A percentile compares a stretch with the other conserved stretches of the same genome.
Evolutionary conservation across 2,797 vertebrate genomes (phyloP).

Genomic region (Cyprinodon diabolis): DNA sequence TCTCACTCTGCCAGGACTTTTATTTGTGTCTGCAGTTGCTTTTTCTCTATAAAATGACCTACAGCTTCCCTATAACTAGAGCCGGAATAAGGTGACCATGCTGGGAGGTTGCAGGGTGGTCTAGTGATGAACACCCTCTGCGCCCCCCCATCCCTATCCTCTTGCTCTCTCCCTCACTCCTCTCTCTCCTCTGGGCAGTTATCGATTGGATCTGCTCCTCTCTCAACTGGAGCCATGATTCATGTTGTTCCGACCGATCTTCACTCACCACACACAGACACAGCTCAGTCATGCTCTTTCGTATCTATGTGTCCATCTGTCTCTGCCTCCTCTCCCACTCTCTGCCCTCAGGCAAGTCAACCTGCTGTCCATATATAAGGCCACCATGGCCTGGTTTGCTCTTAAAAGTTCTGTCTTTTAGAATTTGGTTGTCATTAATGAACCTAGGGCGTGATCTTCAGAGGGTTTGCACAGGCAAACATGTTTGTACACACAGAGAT

Average conservation of each 20-base stretch:
- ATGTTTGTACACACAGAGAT: no score
- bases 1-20: slow-evolving; percentile 4
- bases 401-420: slow-evolving; percentile 21
- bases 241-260: slow-evolving; percentile 75
- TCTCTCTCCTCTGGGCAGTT: slow-evolving; percentile 71
- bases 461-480: not conserved
- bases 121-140: slow-evolving; percentile 72
- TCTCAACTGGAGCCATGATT: slow-evolving; percentile 79
- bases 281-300: slow-evolving; percentile 79
- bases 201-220: slow-evolving; percentile 77
- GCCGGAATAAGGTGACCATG: slow-evolving; percentile 36
- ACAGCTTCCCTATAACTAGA: slow-evolving; percentile 8
- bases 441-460: not conserved
- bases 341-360: slow-evolving; percentile 64
- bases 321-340: slow-evolving; percentile 71
- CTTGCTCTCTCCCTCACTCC: slow-evolving; percentile 37
- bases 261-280: slow-evolving; percentile 77
- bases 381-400: slow-evolving; percentile 21
- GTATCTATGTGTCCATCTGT: slow-evolving; percentile 80
- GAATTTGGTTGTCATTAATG: not conserved
- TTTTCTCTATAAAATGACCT: slow-evolving; percentile 30
- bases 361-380: slow-evolving; percentile 59
- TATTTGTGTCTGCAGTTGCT: slow-evolving; percentile 17
- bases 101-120: slow-evolving; percentile 65
- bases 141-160: slow-evolving; percentile 55